Percentiles rank a stretch among this genome's conserved stretches.
phyloP scores from a whole-genome alignment of 2,888 invertebrate genomes.

The Eurytoma californica region DNA sequence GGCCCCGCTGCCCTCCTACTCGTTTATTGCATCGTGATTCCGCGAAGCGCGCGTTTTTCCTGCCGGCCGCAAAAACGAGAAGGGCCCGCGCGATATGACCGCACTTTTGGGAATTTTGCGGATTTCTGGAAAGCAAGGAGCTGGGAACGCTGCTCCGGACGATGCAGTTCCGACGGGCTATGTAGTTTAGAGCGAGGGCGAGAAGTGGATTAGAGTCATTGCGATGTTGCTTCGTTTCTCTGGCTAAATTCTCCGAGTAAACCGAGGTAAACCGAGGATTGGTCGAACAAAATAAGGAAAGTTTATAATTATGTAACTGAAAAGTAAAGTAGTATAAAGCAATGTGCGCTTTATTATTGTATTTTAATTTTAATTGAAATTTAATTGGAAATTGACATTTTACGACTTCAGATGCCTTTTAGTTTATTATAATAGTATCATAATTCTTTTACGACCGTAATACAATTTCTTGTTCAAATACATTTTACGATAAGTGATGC shows the following conservation, averaged over 20 bases:
- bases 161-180: not conserved
- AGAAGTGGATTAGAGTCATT: constrained; percentile 18
- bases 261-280: not conserved
- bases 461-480: no score
- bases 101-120: constrained; percentile 7
- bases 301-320: no score
- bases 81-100: not conserved
- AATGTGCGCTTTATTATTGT: no score
- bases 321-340: no score
- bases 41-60: not conserved
- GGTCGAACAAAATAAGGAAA: no score
- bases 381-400: no score
- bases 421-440: no score
- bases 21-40: constrained; percentile 8
- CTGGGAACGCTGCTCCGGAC: not conserved
- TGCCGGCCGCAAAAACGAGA: no score
- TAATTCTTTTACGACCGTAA: no score
- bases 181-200: constrained; percentile 16
- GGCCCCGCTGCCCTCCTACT: constrained; percentile 9
- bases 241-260: not conserved
- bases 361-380: no score
- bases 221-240: not conserved
- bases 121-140: constrained; percentile 14
- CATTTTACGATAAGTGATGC: no score
- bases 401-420: no score